Evolutionary conservation across 2,888 invertebrate species (phyloP), one percentile per base, ranked within the genome.

Genomic region (Tolmerus cingulatus): DNA sequence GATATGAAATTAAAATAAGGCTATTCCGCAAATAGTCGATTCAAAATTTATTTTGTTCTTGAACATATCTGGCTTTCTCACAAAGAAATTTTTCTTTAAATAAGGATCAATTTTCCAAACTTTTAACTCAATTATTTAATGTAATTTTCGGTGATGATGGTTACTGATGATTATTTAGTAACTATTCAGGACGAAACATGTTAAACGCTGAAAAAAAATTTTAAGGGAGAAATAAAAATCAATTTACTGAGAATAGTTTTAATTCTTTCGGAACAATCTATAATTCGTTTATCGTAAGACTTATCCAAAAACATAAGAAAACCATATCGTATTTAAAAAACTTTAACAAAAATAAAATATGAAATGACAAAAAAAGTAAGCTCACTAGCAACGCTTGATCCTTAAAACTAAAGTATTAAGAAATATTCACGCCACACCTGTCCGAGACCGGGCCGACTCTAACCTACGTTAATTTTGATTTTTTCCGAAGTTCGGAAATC

Each of bases 241-340:
- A 19, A 37, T 78, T 43, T 79, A 51, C 19, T 79, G 79, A 51
- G 79, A 79, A 79, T 51, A 51, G 51, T 79, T 79, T 84, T 84
- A 84, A 66, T 84, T 84, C 16, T 66, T 84, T 57, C 19, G 27
- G 82, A 84, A 84, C 82, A 57, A 66, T 84, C 82, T 84, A 84
- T 84, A 74, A 78, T 84, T 66, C 7, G 66, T 84, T 84, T 84
- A 66, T 66, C 55, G 57, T 84, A 84, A 84, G 82, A 84, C 40
- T 66, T 84, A 84, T 66, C 37, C 82, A 86, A 74, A 77, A 76
- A 46, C 30, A 66, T 16, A 40, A 30, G 34, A 79, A 88, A 86
- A 88, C 87, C 82, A 88, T 88, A 88, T 88, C 88, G 88, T 88
- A 88, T 87, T 88, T 88, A 88, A 88, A 87, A 88, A 88, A 87